Base-by-base conservation (phyloP, 1,140 invertebrate species). In the Rhyacophila brunnea region DNA sequence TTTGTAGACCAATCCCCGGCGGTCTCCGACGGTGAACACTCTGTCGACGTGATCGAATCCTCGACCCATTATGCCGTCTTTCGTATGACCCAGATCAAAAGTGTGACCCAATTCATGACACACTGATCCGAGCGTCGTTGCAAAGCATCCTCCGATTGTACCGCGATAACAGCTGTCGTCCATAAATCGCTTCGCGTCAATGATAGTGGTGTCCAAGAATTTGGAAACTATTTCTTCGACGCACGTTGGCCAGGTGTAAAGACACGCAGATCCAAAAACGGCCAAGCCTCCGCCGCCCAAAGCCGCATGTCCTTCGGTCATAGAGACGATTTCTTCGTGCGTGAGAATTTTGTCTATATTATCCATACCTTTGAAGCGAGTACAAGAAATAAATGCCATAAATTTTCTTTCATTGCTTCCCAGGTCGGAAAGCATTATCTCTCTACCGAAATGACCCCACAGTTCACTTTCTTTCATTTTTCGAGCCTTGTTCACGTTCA, bases 41-140 rank as follows among this genome's bases (percentile, higher is more conserved):
- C 83, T 84, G 78, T 87, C 88, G 42, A 90, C 85, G 69, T 95
- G 89, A 74, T 96, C 93, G 74, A 97, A 96, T 11, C 93, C 94
- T 68, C 92, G 82, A 11, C 92, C 91, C 95, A 98, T 98, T 43
- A 98, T 92, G 6, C 95, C 95, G 63, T 89, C 84, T 62, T 85
- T 81, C 0, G 92, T 91, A 72, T 98, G 95, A 0, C 92, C 94
- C 32, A 98, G 82, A 76, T 97, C 93, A 73, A 98, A 95, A 1
- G 91, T 94, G 71, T 98, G 95, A 10, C 93, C 93, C 40, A 98
- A 74, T 80, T 98, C 95, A 77, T 98, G 95, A 20, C 95, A 85
- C 6, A 93, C 88, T n/a, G 94, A 91, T 3, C 95, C 95, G 23
- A 98, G 74, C 13, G 91, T 93, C 9, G 94, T 96, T 2, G 93